Percentiles rank a stretch among this genome's conserved stretches.
These are phyloP conservation scores for Heterotis niloticus DNA, from an alignment of 2,113 vertebrate genomes.

Conservation along the genomic window DNA sequence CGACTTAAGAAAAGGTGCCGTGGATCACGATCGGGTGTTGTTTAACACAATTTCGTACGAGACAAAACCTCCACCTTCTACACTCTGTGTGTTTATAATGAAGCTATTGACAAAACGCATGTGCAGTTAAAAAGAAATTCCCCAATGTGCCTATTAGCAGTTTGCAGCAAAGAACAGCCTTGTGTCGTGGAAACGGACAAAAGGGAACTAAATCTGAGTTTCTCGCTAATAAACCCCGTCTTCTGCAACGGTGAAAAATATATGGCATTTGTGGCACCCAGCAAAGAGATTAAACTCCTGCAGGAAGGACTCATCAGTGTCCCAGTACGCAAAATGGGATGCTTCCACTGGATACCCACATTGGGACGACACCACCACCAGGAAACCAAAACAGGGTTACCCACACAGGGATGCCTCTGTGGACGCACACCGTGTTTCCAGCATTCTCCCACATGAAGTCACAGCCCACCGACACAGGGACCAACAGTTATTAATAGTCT, in stretches of 20 bases:
- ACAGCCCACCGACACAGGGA: too few relatives aligned
- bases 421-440: too few relatives aligned
- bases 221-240: neutral
- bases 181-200: constrained; percentile 31
- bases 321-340: too few relatives aligned
- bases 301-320: too few relatives aligned
- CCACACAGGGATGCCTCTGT: too few relatives aligned
- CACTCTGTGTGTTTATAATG: neutral
- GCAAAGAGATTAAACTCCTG: neutral
- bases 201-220: neutral
- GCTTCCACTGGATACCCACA: too few relatives aligned
- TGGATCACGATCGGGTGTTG: neutral
- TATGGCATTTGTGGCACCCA: neutral
- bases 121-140: constrained; percentile 2
- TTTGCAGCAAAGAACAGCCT: constrained; percentile 36
- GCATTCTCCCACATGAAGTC: too few relatives aligned
- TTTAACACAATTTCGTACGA: neutral
- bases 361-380: too few relatives aligned
- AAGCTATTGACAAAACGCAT: neutral
- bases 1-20: neutral
- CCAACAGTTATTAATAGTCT: too few relatives aligned
- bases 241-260: neutral
- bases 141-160: constrained; percentile 21
- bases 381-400: too few relatives aligned
- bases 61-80: neutral